Conservation (phyloP, 2,888 invertebrate genomes). For the Alsophila aescularia region DNA sequence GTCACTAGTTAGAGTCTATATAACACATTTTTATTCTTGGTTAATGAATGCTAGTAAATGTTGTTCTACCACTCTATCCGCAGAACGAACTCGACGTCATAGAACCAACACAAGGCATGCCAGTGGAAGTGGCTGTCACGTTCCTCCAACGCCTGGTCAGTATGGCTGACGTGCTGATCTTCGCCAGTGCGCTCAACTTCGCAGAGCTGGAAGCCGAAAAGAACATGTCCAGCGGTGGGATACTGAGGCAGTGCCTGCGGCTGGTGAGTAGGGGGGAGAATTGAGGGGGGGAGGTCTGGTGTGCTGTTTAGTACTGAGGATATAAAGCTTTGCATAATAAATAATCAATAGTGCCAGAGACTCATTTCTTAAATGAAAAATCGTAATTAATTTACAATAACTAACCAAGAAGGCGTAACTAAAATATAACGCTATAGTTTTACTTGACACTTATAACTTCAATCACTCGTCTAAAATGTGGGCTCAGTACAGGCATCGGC, state of each 20-base stretch:
- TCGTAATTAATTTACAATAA: no score
- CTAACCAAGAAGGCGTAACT: no score
- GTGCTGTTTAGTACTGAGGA: slow-evolving; percentile 28
- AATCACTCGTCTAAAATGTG: no score
- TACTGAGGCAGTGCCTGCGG: slow-evolving; percentile 97
- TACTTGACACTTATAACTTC: no score
- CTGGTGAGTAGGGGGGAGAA: slow-evolving; percentile 85
- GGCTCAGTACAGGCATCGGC: no score
- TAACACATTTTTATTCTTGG: no score
- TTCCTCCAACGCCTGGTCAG: slow-evolving; percentile 99
- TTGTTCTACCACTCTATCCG: background rate
- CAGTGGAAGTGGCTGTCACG: slow-evolving; percentile 98
- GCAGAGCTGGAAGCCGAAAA: slow-evolving; percentile 99
- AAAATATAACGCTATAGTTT: no score
- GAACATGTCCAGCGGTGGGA: slow-evolving; percentile 99
- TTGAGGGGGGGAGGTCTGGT: slow-evolving; percentile 12
- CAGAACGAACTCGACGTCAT: slow-evolving; percentile 99
- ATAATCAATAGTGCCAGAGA: no score
- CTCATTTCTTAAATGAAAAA: no score
- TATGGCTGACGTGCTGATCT: slow-evolving; percentile 99
- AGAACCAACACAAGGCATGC: slow-evolving; percentile 99
- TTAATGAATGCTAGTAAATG: no score
- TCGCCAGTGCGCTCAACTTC: slow-evolving; percentile 98
- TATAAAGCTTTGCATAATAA: no score
- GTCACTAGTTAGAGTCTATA: no score